Base-by-base conservation (phyloP, 2,888 invertebrate species). In the Eremobia ochroleuca region DNA sequence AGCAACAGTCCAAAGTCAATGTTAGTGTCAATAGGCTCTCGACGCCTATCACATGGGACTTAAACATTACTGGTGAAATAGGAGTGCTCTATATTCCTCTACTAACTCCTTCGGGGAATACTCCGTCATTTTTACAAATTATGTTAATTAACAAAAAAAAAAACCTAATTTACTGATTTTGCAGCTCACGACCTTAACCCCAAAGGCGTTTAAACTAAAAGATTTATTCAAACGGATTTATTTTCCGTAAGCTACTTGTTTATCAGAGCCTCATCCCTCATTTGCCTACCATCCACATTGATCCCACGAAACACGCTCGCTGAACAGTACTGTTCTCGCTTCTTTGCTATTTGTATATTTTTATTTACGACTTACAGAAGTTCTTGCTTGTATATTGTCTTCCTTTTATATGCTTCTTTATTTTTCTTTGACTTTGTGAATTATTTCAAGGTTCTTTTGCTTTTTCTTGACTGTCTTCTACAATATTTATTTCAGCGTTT, bases 201-300 rank as follows among this genome's bases (percentile, higher is more conserved):
- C 40, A 55, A 46, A 65, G 40, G 28, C 82, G 28, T 59, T n/a
- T 13, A 43, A 58, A 65, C 55, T 49, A 65, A 59, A 69, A 59
- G n/a, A 83, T 62, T 72, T 80, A 84, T 84, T 52, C 52, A 58
- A 80, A 72, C 80, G n/a, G 1, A n/a, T 40, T 52, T 73, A 59
- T 81, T 80, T 76, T 69, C 61, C 68, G 13, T 49, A 69, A 79
- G 8, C 28, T 6, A 69, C 74, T 74, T 75, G 66, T 85, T 85
- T 67, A 37, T 73, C 28, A 67, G 49, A 59, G 13, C 28, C 46
- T n/a, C 68, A 37, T 81, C 73, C 40, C 66, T 82, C 81, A 74
- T 70, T 81, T 81, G 70, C 71, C 58, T 70, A 18, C 25, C 31
- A n/a, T 70, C 37, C 28, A n/a, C 59, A 84, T 61, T 49, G 58